Percentiles rank a stretch among this genome's conserved stretches.
phyloP scores from a whole-genome alignment of 2,113 vertebrate species.

The Anhinga anhinga region DNA sequence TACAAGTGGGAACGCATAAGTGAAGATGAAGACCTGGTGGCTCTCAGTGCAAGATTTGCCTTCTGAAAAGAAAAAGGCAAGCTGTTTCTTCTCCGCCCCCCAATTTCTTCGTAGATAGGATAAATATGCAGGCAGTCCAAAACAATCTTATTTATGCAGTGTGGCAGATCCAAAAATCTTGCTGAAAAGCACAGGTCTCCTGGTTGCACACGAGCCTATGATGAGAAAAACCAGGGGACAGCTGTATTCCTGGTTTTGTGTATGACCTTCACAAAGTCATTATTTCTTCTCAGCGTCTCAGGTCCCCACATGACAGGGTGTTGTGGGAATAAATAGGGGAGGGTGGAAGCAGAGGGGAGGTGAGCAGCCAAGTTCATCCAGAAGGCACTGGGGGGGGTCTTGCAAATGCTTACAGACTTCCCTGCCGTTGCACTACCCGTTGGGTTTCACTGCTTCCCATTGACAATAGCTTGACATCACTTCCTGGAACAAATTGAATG shows the following conservation, averaged over 20 bases:
- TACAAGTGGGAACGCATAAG: not conserved
- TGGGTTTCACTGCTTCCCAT: not conserved
- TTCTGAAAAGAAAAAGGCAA: not conserved
- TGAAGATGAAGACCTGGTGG: not conserved
- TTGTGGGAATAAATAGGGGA: not conserved
- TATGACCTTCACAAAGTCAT: not conserved
- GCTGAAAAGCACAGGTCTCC: not conserved
- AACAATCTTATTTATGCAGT: not conserved
- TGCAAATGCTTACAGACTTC: not conserved
- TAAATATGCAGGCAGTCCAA: not conserved
- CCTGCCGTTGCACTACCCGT: accelerated
- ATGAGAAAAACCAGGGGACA: not conserved
- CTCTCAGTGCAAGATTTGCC: not conserved
- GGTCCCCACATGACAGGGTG: not conserved
- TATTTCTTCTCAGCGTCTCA: not conserved
- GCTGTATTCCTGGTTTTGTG: not conserved
- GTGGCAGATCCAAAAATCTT: not conserved
- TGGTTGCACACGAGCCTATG: not conserved
- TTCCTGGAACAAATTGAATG: slow-evolving; percentile 15
- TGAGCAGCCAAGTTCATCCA: not conserved
- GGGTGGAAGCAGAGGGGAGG: not conserved
- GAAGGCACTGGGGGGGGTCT: not conserved
- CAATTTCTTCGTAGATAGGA: not conserved
- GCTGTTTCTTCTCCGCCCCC: too few species aligned
- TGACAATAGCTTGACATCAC: slow-evolving; percentile 38